A percentile compares a stretch with the other conserved stretches of the same genome.
phyloP scores from a whole-genome alignment of 2,113 vertebrate species.

The Amia ocellicauda region DNA sequence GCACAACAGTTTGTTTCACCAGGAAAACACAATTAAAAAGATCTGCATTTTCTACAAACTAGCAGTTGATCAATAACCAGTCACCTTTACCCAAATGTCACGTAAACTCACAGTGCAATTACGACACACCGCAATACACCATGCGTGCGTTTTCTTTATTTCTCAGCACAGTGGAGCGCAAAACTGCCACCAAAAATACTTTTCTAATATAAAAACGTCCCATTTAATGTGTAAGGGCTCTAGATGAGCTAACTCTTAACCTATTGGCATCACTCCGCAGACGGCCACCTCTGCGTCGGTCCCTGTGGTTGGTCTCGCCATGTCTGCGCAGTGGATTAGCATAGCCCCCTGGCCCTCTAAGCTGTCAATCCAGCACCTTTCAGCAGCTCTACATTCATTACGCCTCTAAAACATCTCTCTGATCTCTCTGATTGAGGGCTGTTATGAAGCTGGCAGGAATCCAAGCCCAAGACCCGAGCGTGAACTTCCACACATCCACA shows the following conservation, averaged over 20 bases:
- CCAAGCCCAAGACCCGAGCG: not conserved
- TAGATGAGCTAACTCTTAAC: slow-evolving; percentile 10
- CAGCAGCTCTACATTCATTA: not conserved
- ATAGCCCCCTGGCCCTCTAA: not conserved
- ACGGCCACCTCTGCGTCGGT: not conserved
- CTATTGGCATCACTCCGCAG: not conserved
- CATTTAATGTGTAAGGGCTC: slow-evolving; percentile 15
- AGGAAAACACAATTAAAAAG: too few relatives aligned
- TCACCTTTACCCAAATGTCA: too few relatives aligned
- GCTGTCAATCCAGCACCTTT: not conserved
- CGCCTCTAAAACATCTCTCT: not conserved
- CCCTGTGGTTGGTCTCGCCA: not conserved
- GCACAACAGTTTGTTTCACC: too few relatives aligned
- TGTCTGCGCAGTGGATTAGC: not conserved
- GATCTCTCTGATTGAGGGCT: not conserved
- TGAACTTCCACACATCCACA: not conserved
- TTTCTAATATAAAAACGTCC: too few relatives aligned
- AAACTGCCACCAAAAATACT: too few relatives aligned
- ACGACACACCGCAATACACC: too few relatives aligned
- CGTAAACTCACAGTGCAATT: too few relatives aligned
- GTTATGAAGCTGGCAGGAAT: not conserved
- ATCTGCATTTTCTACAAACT: too few relatives aligned
- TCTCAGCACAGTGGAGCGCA: too few relatives aligned
- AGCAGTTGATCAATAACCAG: too few relatives aligned
- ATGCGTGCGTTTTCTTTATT: too few relatives aligned